Evolutionary conservation across 2,113 vertebrate species (phyloP).

Genomic region (Sclerurus mexicanus): DNA sequence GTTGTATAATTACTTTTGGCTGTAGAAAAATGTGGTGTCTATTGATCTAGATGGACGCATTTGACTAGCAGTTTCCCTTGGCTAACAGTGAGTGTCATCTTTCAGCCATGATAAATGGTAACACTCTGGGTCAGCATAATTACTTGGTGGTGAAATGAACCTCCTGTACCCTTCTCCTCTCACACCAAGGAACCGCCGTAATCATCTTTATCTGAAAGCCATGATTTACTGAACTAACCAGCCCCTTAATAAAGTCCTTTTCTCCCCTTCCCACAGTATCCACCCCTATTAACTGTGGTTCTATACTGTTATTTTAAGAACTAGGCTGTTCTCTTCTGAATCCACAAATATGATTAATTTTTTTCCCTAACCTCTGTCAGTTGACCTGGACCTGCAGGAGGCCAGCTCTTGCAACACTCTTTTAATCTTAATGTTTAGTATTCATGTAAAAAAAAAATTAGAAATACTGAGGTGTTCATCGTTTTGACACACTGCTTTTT

Average conservation of each 20-base stretch:
- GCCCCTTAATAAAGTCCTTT: slow-evolving; percentile 46
- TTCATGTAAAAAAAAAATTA: background rate
- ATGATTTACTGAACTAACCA: slow-evolving; percentile 76
- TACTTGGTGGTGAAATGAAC: slow-evolving; percentile 92
- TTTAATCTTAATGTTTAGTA: slow-evolving; percentile 44
- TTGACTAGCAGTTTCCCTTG: slow-evolving; percentile 90
- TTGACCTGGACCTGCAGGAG: slow-evolving; percentile 61
- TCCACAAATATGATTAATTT: background rate
- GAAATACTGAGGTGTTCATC: background rate
- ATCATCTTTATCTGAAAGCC: slow-evolving; percentile 68
- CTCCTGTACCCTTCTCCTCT: slow-evolving; percentile 67
- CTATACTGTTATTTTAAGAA: background rate
- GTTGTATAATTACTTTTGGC: slow-evolving; percentile 95
- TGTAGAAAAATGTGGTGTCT: slow-evolving; percentile 75
- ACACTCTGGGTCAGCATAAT: slow-evolving; percentile 85
- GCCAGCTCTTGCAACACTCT: slow-evolving; percentile 37
- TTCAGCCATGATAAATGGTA: slow-evolving; percentile 91
- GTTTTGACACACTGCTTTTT: background rate
- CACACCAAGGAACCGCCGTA: slow-evolving; percentile 33
- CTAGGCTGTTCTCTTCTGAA: background rate
- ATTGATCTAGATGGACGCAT: slow-evolving; percentile 88
- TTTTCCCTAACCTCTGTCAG: background rate
- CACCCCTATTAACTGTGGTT: background rate
- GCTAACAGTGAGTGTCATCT: slow-evolving; percentile 90
- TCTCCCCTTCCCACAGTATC: background rate